Evolutionary conservation across 1,140 invertebrate genomes (phyloP).

Genomic region (Lepidurus apus): DNA sequence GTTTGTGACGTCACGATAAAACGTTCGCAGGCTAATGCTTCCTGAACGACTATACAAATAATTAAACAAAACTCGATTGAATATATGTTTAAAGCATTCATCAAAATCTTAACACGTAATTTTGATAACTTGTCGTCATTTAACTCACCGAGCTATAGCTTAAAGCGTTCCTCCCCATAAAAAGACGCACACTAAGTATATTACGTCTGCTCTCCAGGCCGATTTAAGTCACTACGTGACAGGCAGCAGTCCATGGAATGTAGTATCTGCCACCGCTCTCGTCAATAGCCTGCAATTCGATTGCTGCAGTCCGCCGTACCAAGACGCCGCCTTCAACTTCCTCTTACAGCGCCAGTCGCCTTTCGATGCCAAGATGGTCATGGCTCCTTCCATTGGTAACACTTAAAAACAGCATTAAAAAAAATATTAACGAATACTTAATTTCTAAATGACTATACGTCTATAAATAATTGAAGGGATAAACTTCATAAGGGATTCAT

Average conservation of each 20-base stretch:
- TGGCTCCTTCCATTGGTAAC: slow-evolving; percentile 31
- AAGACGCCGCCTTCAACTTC: slow-evolving; percentile 30
- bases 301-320: slow-evolving; percentile 24
- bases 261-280: slow-evolving; percentile 7
- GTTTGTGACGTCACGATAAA: no score
- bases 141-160: neutral
- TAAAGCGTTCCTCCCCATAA: neutral
- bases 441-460: no score
- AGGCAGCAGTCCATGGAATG: slow-evolving; percentile 30
- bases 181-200: neutral
- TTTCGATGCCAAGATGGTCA: slow-evolving; percentile 32
- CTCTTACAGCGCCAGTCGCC: slow-evolving; percentile 27
- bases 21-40: neutral
- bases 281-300: slow-evolving; percentile 28
- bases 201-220: slow-evolving; percentile 7
- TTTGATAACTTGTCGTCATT: neutral
- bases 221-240: slow-evolving; percentile 30
- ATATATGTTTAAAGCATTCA: neutral
- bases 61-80: no score
- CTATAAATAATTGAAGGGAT: neutral
- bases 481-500: no score
- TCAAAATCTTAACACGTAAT: neutral
- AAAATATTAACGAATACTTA: neutral
- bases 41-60: neutral
- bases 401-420: neutral